Conservation (phyloP, 2,113 vertebrate species). For the Entomyzon cyanotis region DNA sequence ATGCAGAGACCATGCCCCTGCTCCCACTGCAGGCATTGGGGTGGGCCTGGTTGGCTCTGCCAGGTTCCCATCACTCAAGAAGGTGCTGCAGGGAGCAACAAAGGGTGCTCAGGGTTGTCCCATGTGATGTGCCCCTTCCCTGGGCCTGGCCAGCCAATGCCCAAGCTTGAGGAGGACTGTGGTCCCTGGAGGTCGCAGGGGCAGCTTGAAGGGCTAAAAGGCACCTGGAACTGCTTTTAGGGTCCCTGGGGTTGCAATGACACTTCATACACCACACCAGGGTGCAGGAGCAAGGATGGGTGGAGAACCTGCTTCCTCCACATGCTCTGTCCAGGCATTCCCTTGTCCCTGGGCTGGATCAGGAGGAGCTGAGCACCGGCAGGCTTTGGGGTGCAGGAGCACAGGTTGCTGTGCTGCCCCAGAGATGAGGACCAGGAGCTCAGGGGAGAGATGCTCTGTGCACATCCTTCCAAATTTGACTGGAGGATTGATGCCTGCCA, state of each 20-base stretch:
- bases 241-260: fast-evolving
- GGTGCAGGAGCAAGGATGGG: neutral
- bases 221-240: neutral
- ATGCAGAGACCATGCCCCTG: neutral
- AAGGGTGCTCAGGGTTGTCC: neutral
- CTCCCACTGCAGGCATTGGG: fast-evolving
- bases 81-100: neutral
- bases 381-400: fast-evolving
- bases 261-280: neutral
- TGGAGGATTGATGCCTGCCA: neutral
- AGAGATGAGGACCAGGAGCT: fast-evolving
- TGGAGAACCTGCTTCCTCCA: neutral
- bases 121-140: neutral
- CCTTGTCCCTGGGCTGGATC: neutral
- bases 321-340: neutral
- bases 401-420: neutral
- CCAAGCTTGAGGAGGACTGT: neutral
- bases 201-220: neutral
- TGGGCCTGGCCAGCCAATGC: neutral
- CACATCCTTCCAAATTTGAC: fast-evolving
- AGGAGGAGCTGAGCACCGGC: fast-evolving
- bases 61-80: neutral
- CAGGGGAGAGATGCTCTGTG: neutral
- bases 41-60: neutral
- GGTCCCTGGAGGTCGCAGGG: neutral